phyloP scores from a whole-genome alignment of 35 echinoderm and acorn worm species.

The Anneissia japonica region DNA sequence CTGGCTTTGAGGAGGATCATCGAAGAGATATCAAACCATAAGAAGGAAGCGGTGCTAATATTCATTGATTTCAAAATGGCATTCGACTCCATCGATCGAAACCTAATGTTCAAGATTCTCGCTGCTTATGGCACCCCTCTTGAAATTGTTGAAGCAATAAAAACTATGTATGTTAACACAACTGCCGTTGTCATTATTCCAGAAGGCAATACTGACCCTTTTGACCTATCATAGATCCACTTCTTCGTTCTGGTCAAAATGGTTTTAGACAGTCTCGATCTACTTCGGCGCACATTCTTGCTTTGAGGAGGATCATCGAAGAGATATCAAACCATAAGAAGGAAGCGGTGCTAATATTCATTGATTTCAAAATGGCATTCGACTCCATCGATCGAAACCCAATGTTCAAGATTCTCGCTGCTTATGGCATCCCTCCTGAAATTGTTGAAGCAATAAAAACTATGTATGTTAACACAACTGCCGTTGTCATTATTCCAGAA shows the following conservation, averaged over 20 bases:
- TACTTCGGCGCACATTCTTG: no score
- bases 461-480: constrained; percentile 1
- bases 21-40: no score
- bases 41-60: background rate
- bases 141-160: constrained; percentile 2
- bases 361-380: constrained; percentile 18
- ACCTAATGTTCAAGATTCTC: constrained; percentile 13
- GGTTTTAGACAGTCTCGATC: no score
- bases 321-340: no score
- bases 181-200: no score
- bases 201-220: no score
- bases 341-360: background rate
- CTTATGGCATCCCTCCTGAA: background rate
- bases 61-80: constrained; percentile 18
- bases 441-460: constrained; percentile 8
- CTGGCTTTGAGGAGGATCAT: no score
- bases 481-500: no score
- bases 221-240: no score
- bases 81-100: background rate
- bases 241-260: no score
- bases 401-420: constrained; percentile 9
- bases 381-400: background rate
- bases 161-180: background rate
- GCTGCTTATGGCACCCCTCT: background rate
- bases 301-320: no score